Percentiles rank a stretch among this genome's conserved stretches.
phyloP scores from a whole-genome alignment of 2,113 vertebrate species.

The Aptenodytes patagonicus region DNA sequence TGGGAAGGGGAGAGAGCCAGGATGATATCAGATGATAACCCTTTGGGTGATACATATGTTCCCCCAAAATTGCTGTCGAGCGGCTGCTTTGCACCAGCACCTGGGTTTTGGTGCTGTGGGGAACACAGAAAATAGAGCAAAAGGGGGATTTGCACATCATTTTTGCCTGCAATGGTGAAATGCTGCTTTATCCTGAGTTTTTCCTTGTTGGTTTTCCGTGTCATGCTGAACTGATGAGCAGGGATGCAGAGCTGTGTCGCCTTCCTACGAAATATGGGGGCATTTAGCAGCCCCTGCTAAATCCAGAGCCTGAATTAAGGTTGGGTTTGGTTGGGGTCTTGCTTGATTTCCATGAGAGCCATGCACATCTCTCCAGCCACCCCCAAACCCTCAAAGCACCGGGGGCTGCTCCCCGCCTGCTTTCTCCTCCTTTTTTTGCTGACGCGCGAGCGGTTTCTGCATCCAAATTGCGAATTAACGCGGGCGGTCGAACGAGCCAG shows the following conservation, averaged over 20 bases:
- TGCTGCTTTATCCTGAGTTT: background rate
- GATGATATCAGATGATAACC: background rate
- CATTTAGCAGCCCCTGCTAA: background rate
- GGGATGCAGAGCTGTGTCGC: background rate
- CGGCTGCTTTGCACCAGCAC: background rate
- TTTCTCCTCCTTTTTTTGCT: background rate
- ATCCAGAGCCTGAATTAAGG: background rate
- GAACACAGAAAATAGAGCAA: background rate
- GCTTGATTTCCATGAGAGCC: background rate
- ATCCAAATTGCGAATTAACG: background rate
- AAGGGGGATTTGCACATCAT: fast-evolving
- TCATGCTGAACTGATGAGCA: background rate
- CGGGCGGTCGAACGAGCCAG: fast-evolving
- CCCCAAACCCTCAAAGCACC: background rate
- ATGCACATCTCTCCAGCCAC: background rate
- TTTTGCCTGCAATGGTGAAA: background rate
- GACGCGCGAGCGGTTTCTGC: fast-evolving
- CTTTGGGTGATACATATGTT: background rate
- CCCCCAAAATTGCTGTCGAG: background rate
- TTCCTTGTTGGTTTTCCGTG: background rate
- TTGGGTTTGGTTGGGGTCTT: background rate
- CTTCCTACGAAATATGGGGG: background rate
- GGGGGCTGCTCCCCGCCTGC: background rate
- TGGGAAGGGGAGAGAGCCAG: background rate
- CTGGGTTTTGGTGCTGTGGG: background rate